Evolutionary conservation across 2,113 vertebrate genomes (phyloP).

Genomic region (Oxygymnocypris stewartii): DNA sequence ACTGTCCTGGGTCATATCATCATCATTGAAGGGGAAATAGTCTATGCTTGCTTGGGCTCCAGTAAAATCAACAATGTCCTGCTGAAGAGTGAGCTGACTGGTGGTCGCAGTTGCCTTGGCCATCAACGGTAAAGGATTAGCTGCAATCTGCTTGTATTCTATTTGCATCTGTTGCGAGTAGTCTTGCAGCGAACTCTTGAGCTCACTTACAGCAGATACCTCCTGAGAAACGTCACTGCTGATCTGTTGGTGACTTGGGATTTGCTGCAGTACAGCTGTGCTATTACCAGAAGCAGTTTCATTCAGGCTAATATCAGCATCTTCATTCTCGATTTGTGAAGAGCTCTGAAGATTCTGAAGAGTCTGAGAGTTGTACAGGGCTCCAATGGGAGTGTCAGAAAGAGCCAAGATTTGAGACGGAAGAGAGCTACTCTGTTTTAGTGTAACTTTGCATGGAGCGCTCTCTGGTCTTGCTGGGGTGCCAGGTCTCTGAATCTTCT

Average conservation of each 20-base stretch:
- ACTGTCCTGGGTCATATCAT: slow-evolving; percentile 97
- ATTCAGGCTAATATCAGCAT: slow-evolving; percentile 77
- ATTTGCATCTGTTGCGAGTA: slow-evolving; percentile 76
- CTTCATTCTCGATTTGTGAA: slow-evolving; percentile 77
- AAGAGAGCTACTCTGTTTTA: slow-evolving; percentile 65
- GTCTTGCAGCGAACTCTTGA: slow-evolving; percentile 74
- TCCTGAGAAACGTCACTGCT: slow-evolving; percentile 75
- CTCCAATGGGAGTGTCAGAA: slow-evolving; percentile 67
- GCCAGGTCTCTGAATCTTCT: slow-evolving; percentile 73
- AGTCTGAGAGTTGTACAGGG: slow-evolving; percentile 61
- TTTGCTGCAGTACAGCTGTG: slow-evolving; percentile 82
- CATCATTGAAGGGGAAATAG: slow-evolving; percentile 92
- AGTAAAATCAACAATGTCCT: slow-evolving; percentile 89
- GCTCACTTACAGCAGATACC: slow-evolving; percentile 68
- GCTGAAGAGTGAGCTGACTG: slow-evolving; percentile 81
- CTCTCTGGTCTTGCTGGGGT: slow-evolving; percentile 71
- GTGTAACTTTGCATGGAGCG: slow-evolving; percentile 67
- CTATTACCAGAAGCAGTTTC: slow-evolving; percentile 70
- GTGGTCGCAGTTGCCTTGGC: slow-evolving; percentile 72
- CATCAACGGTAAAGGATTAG: slow-evolving; percentile 66
- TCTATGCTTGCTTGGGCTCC: slow-evolving; percentile 85
- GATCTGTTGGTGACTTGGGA: slow-evolving; percentile 81
- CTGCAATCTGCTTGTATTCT: slow-evolving; percentile 69
- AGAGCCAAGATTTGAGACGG: slow-evolving; percentile 66
- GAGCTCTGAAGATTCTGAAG: slow-evolving; percentile 67